Evolutionary conservation across 2,888 invertebrate genomes (phyloP), one percentile per base, ranked within the genome.

Genomic region (Drosophila anceps): DNA sequence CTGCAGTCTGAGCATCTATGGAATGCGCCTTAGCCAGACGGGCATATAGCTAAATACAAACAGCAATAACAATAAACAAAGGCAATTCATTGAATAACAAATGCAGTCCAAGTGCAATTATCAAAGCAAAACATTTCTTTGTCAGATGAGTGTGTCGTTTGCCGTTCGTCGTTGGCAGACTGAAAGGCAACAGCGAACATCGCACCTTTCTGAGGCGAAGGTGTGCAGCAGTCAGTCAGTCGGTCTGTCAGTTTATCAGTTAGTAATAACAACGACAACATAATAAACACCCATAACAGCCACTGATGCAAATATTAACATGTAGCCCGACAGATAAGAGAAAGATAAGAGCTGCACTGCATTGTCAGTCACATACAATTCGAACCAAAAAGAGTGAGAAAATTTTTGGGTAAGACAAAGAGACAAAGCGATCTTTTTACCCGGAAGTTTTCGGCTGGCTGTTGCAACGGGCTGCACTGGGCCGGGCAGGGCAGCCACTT

Each of bases 231-330:
- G 13, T 15, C 46, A 27, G 24, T 24, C 24, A 24, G 24, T 24
- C 24, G 4, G 24, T 24, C 24, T 24, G 24, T 24, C 24, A 13
- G 9, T 18, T 68, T 57, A 75, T 63, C 73, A 62, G 39, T 51
- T 13, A 7, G 51, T 9, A 35, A 27, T 9, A 35, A 27, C 50
- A 33, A 15, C 20, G 29, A 60, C 44, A 63, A 39, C 64, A 61
- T 39, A 69, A 67, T 48, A 57, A 67, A 57, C 39, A 69, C 43
- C 44, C 29, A 46, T 35, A 73, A 58, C 37, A 46, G 64, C 69
- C 55, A 68, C 67, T 15, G 69, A 59, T 82, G 88, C 83, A 88
- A 82, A 82, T 82, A 88, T 82, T 82, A 83, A 76, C 83, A 82
- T 82, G 81, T 24, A 41, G 54, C 44, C n/a, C 1, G 43, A 68